These are phyloP conservation scores for Leistus spinibarbis DNA, from an alignment of 2,888 invertebrate genomes.

Conservation along the genomic window DNA sequence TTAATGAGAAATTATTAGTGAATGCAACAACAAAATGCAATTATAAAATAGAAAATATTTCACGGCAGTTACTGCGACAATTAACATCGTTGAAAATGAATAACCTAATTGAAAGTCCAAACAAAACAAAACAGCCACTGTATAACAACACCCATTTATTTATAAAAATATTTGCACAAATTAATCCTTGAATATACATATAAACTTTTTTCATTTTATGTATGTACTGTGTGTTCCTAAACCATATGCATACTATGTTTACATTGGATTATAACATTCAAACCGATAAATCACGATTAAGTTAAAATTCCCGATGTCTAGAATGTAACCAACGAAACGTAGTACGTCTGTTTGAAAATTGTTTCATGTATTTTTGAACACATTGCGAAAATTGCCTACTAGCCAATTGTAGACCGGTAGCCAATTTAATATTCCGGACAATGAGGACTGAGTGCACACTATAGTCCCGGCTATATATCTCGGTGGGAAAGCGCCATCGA, in stretches of 20 bases:
- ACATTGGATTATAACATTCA: slow-evolving; percentile 35
- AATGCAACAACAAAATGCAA: not conserved
- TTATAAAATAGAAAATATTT: not conserved
- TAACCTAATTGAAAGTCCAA: not conserved
- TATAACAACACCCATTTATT: not conserved
- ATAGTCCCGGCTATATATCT: not conserved
- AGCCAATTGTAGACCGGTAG: not conserved
- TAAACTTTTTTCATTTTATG: not conserved
- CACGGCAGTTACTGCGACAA: not conserved
- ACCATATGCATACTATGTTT: slow-evolving; percentile 12
- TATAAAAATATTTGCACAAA: not conserved
- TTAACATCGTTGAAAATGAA: not conserved
- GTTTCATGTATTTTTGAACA: not conserved
- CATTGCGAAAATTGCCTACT: not conserved
- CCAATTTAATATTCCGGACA: slow-evolving; percentile 20
- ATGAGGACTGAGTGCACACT: not conserved
- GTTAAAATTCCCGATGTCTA: slow-evolving; percentile 10
- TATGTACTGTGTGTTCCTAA: not conserved
- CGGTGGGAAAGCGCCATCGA: not conserved
- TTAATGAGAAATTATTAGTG: not conserved
- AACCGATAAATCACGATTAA: slow-evolving; percentile 38
- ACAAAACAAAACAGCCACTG: not conserved
- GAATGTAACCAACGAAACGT: not conserved
- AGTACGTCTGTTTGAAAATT: not conserved
- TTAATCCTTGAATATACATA: not conserved